A percentile compares a stretch with the other conserved stretches of the same genome.
phyloP scores from a whole-genome alignment of 2,888 invertebrate species.

The Microdon myrmicae region DNA sequence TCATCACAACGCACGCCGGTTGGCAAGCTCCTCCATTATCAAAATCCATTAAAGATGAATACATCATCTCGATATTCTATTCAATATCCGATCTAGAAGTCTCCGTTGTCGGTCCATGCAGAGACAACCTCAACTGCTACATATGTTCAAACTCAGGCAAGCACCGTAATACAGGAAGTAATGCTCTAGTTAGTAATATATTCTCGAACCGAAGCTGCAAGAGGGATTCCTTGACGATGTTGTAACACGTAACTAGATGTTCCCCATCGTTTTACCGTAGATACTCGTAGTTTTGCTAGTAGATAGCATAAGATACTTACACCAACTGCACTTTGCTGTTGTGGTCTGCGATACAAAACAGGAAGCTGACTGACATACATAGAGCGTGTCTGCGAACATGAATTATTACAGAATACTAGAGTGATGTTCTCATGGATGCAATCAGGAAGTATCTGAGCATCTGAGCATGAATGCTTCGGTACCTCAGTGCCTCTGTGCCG shows the following conservation, averaged over 20 bases:
- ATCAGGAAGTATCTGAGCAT: background rate
- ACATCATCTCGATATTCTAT: too few relatives aligned
- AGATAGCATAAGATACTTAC: slow-evolving; percentile 5
- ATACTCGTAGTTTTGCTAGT: slow-evolving; percentile 6
- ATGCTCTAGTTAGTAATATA: slow-evolving; percentile 39
- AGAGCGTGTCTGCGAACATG: too few relatives aligned
- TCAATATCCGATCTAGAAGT: too few relatives aligned
- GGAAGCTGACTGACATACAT: slow-evolving; percentile 15
- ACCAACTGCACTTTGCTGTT: too few relatives aligned
- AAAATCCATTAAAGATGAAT: too few relatives aligned
- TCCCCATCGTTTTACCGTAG: too few relatives aligned
- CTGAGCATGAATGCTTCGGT: background rate
- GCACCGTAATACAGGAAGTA: slow-evolving; percentile 44
- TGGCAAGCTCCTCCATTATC: too few relatives aligned
- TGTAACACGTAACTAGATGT: slow-evolving; percentile 16
- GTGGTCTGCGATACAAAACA: slow-evolving; percentile 10
- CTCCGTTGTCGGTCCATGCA: too few relatives aligned
- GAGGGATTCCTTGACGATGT: slow-evolving; percentile 11
- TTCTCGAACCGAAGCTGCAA: slow-evolving; percentile 16
- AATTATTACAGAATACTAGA: background rate
- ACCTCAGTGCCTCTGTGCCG: too few relatives aligned
- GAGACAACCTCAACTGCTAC: too few relatives aligned
- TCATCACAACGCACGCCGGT: too few relatives aligned
- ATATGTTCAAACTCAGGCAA: slow-evolving; percentile 26
- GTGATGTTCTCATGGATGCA: background rate